Percentiles rank a stretch among this genome's conserved stretches.
Conservation (phyloP, 37 sponge, comb jelly and placozoan genomes). For the Halichondria panicea region DNA sequence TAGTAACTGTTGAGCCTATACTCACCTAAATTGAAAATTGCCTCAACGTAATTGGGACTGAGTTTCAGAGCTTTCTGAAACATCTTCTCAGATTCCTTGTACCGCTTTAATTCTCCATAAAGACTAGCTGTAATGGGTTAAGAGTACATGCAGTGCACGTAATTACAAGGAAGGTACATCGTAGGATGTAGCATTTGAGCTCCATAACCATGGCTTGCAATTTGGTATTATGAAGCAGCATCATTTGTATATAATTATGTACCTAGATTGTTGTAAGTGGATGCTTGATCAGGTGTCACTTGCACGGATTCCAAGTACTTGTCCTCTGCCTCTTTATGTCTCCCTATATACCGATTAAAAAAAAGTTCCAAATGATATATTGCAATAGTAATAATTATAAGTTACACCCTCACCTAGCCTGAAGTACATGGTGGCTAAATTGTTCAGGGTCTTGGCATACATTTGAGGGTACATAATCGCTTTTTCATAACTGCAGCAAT, state of each 20-base stretch:
- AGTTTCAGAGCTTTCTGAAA: slow-evolving; percentile 78
- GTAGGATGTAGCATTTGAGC: background rate
- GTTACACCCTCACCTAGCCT: slow-evolving; percentile 47
- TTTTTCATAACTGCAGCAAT: slow-evolving; percentile 57
- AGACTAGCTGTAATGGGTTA: slow-evolving; percentile 60
- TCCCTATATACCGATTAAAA: slow-evolving; percentile 11
- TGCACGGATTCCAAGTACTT: slow-evolving; percentile 62
- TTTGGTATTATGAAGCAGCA: background rate
- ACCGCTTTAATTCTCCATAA: slow-evolving; percentile 68
- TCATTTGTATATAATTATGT: background rate
- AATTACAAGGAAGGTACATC: background rate
- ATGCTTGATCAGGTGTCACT: slow-evolving; percentile 62
- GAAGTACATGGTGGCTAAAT: slow-evolving; percentile 81
- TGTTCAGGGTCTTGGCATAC: slow-evolving; percentile 80
- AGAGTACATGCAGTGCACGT: background rate
- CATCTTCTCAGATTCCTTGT: slow-evolving; percentile 71
- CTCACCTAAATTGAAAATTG: slow-evolving; percentile 81
- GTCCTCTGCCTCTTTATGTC: slow-evolving; percentile 57
- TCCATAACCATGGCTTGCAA: background rate
- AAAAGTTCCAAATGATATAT: background rate
- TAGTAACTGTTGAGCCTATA: background rate
- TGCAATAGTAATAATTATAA: background rate
- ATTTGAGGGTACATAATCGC: slow-evolving; percentile 55
- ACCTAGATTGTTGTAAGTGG: slow-evolving; percentile 81
- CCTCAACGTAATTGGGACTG: slow-evolving; percentile 76